Evolutionary conservation across 1,140 invertebrate genomes (phyloP).

Genomic region (Melitaea cinxia): DNA sequence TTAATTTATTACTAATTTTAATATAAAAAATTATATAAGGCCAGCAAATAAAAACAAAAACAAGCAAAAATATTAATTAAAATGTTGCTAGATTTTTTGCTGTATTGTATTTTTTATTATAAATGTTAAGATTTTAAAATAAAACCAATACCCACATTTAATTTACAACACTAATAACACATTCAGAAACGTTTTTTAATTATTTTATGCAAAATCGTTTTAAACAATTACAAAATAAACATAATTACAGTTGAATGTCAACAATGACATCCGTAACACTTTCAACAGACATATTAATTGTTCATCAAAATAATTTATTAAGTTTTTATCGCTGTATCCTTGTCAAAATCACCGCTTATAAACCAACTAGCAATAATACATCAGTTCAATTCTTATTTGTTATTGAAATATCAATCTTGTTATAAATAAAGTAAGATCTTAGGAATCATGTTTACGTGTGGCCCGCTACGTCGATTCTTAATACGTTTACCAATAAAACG

Average conservation of each 20-base stretch:
- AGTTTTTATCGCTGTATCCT: constrained; percentile 33
- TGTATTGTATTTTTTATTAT: no score
- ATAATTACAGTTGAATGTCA: not conserved
- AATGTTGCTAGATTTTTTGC: no score
- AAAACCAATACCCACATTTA: no score
- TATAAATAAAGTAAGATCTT: constrained; percentile 19
- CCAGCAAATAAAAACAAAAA: no score
- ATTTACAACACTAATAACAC: no score
- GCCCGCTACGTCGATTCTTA: constrained; percentile 47
- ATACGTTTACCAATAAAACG: constrained; percentile 52
- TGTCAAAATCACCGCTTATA: constrained; percentile 39
- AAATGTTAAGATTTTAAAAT: no score
- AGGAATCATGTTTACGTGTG: constrained; percentile 35
- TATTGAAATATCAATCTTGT: constrained; percentile 23
- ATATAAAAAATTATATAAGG: no score
- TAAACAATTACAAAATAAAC: not conserved
- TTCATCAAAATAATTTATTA: not conserved
- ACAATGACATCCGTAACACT: not conserved
- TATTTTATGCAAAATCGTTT: not conserved
- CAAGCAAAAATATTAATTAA: no score
- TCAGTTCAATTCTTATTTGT: constrained; percentile 13
- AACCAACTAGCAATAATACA: constrained; percentile 6
- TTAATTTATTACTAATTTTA: no score
- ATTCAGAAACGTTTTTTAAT: not conserved
- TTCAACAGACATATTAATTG: not conserved